Evolutionary conservation across 2,113 vertebrate species (phyloP).

Genomic region (Redunca redunca): DNA sequence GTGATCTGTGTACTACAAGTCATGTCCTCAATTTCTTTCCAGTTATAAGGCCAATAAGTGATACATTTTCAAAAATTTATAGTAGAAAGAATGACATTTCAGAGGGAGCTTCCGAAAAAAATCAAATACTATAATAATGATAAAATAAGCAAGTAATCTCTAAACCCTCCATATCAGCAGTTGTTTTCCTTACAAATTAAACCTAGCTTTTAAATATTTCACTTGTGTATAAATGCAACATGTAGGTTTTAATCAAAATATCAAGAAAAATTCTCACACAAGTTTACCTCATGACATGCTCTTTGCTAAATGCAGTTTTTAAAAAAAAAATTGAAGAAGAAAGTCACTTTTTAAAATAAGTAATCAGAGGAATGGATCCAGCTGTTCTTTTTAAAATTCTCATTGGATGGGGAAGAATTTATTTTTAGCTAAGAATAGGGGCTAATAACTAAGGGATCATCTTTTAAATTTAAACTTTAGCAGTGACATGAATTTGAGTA

Average conservation of each 20-base stretch:
- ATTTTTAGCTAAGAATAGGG: conserved; percentile 39
- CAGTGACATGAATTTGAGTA: conserved; percentile 35
- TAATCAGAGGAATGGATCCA: background rate
- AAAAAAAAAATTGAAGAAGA: background rate
- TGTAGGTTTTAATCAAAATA: conserved; percentile 22
- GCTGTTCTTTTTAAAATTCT: conserved; percentile 26
- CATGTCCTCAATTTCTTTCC: background rate
- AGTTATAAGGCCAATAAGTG: background rate
- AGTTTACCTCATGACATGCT: background rate
- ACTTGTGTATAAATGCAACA: background rate
- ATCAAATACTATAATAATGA: background rate
- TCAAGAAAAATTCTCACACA: background rate
- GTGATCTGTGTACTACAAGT: background rate
- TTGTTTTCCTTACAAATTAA: background rate
- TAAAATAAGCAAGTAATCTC: background rate
- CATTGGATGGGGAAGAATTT: conserved; percentile 48
- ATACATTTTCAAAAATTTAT: background rate
- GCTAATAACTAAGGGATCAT: conserved; percentile 45
- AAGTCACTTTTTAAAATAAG: background rate
- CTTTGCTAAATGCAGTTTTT: background rate
- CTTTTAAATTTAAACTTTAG: conserved; percentile 28
- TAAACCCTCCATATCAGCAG: background rate
- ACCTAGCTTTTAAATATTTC: background rate
- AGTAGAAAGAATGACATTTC: background rate
- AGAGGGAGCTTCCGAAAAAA: background rate